Conservation (phyloP, 2,113 vertebrate genomes). For the Tinamus guttatus region DNA sequence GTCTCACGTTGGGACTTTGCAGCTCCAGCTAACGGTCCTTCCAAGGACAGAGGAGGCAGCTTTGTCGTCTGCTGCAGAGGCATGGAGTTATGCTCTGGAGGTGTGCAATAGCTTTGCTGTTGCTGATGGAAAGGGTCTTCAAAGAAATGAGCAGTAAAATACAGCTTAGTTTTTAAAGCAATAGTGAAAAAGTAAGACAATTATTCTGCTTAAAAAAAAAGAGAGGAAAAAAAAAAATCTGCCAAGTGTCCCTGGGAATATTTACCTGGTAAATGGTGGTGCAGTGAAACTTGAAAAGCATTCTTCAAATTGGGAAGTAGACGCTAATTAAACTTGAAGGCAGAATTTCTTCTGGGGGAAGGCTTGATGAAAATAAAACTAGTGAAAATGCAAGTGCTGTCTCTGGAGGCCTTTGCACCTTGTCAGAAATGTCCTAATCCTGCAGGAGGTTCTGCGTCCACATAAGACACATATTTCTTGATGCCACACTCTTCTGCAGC, state of each 20-base stretch:
- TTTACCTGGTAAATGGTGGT: background rate
- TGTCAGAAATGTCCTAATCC: background rate
- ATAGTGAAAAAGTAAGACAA: background rate
- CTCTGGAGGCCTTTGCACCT: background rate
- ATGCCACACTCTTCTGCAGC: background rate
- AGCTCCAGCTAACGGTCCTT: background rate
- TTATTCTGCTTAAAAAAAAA: background rate
- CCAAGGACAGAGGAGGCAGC: background rate
- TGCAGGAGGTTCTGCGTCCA: background rate
- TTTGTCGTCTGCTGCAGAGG: background rate
- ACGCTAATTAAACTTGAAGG: background rate
- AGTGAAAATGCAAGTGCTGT: background rate
- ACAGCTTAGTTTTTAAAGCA: background rate
- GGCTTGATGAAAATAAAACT: background rate
- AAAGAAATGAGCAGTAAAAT: background rate
- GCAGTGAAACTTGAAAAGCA: background rate
- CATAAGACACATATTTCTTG: background rate
- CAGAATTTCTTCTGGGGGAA: background rate
- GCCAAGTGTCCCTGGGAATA: background rate
- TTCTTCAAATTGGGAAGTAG: background rate
- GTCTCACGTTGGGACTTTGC: background rate
- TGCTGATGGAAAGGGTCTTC: background rate
- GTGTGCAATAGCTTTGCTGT: background rate
- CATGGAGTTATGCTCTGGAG: accelerated
- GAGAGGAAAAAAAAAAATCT: background rate